Base-by-base conservation (phyloP, 2,888 invertebrate species). In the Melipona bicolor region DNA sequence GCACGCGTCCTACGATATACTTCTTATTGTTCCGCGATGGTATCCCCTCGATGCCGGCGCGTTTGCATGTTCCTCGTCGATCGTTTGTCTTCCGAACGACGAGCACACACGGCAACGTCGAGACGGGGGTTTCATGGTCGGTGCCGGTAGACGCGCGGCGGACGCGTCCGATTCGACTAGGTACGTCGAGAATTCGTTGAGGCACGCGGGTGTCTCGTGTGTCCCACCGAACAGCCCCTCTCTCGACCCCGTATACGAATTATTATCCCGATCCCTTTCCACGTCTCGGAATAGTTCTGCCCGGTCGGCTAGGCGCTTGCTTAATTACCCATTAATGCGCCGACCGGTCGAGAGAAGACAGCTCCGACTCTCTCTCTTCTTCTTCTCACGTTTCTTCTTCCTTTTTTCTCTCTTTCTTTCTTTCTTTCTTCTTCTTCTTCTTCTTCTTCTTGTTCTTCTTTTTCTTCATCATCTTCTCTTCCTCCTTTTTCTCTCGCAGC, bases 11-110 rank as follows among this genome's bases (percentile, higher is more conserved):
- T 90, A 92, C 90, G 89, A 87, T 91, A 91, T 89, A 89, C 90
- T 92, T 91, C 91, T 92, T 91, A 91, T 92, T 92, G 91, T 91
- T 89, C 83, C 81, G 86, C 88, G 89, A 90, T 84, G 90, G 87
- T 85, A 89, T 89, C 87, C 90, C 81, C 81, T 79, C 86, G 87
- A 87, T 87, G 88, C 85, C 89, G 90, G 88, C 86, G 82, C 88
- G 90, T 90, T 90, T 90, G 90, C 90, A 84, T 88, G 88, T 88
- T 77, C 84, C 85, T 82, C 90, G 87, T 90, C 87, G 90, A 88
- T 91, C 91, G 91, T 88, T 91, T 91, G 89, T 91, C 91, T 90
- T 90, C 79, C 61, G 79, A 83, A 79, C 86, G 90, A 83, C 69
- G 84, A 89, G 72, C 71, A 67, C 67, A n/a, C 52, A 43, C n/a